phyloP scores from a whole-genome alignment of 2,797 vertebrate genomes.

The Xerus rutilus region DNA sequence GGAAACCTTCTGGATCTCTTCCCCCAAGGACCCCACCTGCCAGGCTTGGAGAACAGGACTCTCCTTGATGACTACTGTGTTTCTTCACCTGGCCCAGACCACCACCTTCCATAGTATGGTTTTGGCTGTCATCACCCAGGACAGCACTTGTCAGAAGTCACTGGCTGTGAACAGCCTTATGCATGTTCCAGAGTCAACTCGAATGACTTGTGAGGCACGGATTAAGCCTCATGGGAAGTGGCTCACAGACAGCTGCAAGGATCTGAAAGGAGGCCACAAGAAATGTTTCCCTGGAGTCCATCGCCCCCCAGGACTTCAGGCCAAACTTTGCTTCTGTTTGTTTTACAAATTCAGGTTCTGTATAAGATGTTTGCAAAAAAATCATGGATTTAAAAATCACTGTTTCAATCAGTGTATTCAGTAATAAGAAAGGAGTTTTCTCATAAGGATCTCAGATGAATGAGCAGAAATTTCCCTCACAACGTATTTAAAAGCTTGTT shows the following conservation, averaged over 20 bases:
- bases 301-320: neutral
- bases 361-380: neutral
- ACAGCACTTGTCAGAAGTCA: neutral
- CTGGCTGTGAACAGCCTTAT: neutral
- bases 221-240: neutral
- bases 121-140: neutral
- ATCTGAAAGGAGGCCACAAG: neutral
- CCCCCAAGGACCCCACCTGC: constrained; percentile 83
- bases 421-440: constrained; percentile 58
- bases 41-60: constrained; percentile 87
- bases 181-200: neutral
- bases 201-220: neutral
- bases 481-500: constrained; percentile 30
- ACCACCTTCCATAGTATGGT: constrained; percentile 91
- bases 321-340: neutral
- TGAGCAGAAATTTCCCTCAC: neutral
- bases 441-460: neutral
- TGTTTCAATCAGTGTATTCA: constrained; percentile 66
- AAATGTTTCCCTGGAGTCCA: neutral
- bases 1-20: constrained; percentile 87
- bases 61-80: constrained; percentile 90
- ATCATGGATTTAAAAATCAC: constrained; percentile 58
- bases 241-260: neutral
- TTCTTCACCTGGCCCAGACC: constrained; percentile 92
- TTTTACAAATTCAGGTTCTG: constrained; percentile 9